Evolutionary conservation across 53 echinoderm and acorn worm genomes (phyloP).

Genomic region (Luidia sarsii): DNA sequence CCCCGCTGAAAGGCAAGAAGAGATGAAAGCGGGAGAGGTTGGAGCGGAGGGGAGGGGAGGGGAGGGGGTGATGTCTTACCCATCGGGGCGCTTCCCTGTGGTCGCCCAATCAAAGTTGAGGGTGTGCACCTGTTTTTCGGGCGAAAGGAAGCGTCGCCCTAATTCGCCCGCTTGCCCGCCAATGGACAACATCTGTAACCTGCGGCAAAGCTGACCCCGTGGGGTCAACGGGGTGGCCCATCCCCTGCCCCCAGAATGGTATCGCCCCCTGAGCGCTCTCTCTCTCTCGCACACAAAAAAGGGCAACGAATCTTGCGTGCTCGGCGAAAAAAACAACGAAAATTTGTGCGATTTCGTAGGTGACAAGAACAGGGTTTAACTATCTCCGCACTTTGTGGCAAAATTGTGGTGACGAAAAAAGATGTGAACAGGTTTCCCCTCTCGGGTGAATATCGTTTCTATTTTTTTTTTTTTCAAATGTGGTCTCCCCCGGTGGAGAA

Average conservation of each 20-base stretch:
- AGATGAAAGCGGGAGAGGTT: too few relatives aligned
- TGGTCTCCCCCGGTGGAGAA: constrained; percentile 4
- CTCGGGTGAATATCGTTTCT: constrained; percentile 1
- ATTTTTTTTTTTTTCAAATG: neutral
- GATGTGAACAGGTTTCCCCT: too few relatives aligned
- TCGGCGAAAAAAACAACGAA: too few relatives aligned
- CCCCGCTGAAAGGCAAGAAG: too few relatives aligned
- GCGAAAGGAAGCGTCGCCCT: constrained; percentile 6
- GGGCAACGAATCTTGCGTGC: too few relatives aligned
- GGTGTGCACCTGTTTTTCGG: constrained; percentile 41
- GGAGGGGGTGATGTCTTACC: constrained; percentile 11
- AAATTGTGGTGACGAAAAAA: too few relatives aligned
- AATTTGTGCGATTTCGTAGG: too few relatives aligned
- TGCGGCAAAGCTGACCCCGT: constrained; percentile 51
- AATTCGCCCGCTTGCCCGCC: constrained; percentile 45
- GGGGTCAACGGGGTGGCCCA: constrained; percentile 20
- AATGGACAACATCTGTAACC: constrained; percentile 56
- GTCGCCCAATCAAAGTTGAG: constrained; percentile 55
- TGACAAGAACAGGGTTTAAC: too few relatives aligned
- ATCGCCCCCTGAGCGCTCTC: neutral
- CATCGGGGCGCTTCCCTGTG: constrained; percentile 48
- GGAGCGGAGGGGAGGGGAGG: neutral
- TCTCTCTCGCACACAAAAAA: too few relatives aligned
- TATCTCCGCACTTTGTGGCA: too few relatives aligned
- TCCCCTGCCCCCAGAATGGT: constrained; percentile 17